Conservation (phyloP, 2,113 vertebrate species). For the Dromaius novaehollandiae region DNA sequence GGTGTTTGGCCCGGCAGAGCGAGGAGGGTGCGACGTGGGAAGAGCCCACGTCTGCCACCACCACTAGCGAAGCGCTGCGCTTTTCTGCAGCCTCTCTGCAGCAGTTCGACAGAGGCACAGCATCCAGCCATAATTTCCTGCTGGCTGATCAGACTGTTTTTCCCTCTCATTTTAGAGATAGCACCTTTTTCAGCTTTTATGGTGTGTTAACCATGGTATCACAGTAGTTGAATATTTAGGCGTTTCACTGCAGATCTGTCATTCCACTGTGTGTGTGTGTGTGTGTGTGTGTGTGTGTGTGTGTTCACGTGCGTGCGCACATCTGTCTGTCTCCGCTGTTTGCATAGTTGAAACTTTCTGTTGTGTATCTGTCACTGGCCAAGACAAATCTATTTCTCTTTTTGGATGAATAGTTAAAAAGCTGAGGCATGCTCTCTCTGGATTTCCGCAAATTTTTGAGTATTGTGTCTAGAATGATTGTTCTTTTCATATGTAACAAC, state of each 20-base stretch:
- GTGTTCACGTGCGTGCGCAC: background rate
- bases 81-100: background rate
- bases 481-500: background rate
- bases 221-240: background rate
- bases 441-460: background rate
- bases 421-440: background rate
- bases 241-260: background rate
- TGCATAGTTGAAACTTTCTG: background rate
- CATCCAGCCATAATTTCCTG: background rate
- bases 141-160: background rate
- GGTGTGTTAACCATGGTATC: background rate
- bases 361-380: background rate
- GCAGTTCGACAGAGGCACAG: fast-evolving
- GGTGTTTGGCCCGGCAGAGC: background rate
- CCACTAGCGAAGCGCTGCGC: background rate
- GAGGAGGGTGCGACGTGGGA: background rate
- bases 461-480: background rate
- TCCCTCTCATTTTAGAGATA: background rate
- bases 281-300: background rate
- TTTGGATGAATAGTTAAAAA: background rate
- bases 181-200: background rate
- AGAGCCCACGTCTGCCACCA: background rate
- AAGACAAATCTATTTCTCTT: background rate
- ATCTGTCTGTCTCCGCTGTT: background rate
- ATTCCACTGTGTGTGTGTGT: background rate